Evolutionary conservation across 2,113 vertebrate species (phyloP).

Genomic region (Trichechus manatus): DNA sequence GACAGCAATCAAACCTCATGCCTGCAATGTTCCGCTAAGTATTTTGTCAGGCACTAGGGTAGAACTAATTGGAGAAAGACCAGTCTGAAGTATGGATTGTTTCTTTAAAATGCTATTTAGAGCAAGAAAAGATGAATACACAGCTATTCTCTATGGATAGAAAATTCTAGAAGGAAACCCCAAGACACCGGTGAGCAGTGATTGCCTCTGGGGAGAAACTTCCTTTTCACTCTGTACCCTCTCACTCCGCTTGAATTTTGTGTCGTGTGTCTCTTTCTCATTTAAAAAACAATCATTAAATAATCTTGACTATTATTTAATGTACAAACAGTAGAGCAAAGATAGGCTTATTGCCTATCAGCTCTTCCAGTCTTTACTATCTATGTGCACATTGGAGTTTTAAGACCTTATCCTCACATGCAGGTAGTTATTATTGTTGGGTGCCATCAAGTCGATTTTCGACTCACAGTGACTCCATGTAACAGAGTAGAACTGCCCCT

Average conservation of each 20-base stretch:
- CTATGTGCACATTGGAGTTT: neutral
- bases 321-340: neutral
- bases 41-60: neutral
- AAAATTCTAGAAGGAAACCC: neutral
- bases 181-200: rapidly evolving
- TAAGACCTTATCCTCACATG: neutral
- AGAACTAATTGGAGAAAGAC: neutral
- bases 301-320: neutral
- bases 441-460: too few species aligned
- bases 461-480: neutral
- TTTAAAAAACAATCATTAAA: neutral
- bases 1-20: rapidly evolving
- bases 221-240: too few species aligned
- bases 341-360: neutral
- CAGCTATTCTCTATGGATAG: too few species aligned
- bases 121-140: neutral
- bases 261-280: neutral
- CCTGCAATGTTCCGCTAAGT: neutral
- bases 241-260: too few species aligned
- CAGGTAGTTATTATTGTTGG: too few species aligned
- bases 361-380: neutral
- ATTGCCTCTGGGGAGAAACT: neutral
- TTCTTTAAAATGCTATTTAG: neutral
- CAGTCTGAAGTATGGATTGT: neutral
- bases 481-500: neutral